Evolutionary conservation across 2,113 vertebrate genomes (phyloP), one percentile per base, ranked within the genome.

Genomic region (Muscicapa adusta): DNA sequence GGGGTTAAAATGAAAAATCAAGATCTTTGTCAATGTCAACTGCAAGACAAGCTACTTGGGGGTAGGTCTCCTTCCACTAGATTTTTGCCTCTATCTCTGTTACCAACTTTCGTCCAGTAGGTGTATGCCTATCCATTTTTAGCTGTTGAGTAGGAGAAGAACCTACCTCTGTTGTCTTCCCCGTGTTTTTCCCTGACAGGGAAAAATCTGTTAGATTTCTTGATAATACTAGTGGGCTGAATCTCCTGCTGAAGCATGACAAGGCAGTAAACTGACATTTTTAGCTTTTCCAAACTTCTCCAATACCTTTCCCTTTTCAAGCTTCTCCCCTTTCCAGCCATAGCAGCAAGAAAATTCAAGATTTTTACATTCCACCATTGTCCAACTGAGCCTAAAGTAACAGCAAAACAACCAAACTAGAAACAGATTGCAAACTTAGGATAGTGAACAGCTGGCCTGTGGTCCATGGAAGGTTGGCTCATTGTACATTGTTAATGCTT

Each of bases 351-450:
- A 62, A 93, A 83, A 89, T 7, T 47, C 40, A 53, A 33, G 43
- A 24, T 56, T 88, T 88, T 85, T 90, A 34, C 22, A 70, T 93
- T 90, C 89, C 71, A 70, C 34, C 40, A 26, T 73, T 40, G 74
- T 74, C 51, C 81, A 82, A 42, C 45, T 70, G 78, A 93, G 67
- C 33, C 60, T 86, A 25, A 80, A 94, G 67, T 42, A 93, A 94
- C 19, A 80, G 88, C 76, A 96, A 88, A 93, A 42, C 85, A 91
- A 94, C 67, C 51, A 91, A 95, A 85, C 42, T 68, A 94, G 85
- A 94, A 93, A 71, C 95, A 91, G 88, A 88, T 57, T 91, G 74
- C 61, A 94, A 62, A 75, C 23, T 11, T 24, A 72, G 43, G 60
- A 85, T 14, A 63, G 56, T 0, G 0, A 88, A 71, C 58, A 91